Evolutionary conservation across 2,888 invertebrate genomes (phyloP).

Genomic region (Incurvaria masculella): DNA sequence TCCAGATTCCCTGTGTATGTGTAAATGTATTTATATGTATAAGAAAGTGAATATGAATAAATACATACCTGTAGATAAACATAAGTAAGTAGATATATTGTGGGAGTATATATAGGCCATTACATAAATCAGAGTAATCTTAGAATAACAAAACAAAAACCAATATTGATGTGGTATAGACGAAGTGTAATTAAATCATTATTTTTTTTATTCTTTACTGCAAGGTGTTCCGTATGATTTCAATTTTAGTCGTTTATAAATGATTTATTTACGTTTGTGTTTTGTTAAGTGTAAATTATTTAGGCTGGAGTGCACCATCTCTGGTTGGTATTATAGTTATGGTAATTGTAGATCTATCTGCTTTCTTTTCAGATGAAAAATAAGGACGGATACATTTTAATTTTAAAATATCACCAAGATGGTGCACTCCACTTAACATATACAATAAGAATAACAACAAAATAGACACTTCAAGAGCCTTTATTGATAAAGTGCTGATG

Average conservation of each 20-base stretch:
- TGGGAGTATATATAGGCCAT: background rate
- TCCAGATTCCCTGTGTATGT: no score
- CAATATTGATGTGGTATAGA: background rate
- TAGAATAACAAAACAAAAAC: background rate
- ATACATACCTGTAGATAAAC: background rate
- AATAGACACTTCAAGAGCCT: no score
- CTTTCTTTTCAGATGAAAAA: background rate
- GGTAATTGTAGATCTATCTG: no score
- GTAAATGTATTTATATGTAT: slow-evolving; percentile 5
- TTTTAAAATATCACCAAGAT: background rate
- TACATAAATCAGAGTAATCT: background rate
- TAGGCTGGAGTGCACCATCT: no score
- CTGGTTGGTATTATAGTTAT: no score
- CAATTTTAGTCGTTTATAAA: background rate
- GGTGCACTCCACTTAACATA: slow-evolving; percentile 7
- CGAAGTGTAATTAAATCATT: background rate
- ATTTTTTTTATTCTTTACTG: background rate
- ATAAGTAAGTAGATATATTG: background rate
- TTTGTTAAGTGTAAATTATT: background rate
- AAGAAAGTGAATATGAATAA: background rate
- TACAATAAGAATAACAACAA: slow-evolving; percentile 8
- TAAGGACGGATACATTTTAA: no score
- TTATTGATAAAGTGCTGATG: no score
- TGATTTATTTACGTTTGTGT: background rate
- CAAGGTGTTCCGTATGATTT: background rate